Percentiles rank a stretch among this genome's conserved stretches.
Conservation (phyloP, 2,113 vertebrate genomes). For the Chelonoidis abingdonii region DNA sequence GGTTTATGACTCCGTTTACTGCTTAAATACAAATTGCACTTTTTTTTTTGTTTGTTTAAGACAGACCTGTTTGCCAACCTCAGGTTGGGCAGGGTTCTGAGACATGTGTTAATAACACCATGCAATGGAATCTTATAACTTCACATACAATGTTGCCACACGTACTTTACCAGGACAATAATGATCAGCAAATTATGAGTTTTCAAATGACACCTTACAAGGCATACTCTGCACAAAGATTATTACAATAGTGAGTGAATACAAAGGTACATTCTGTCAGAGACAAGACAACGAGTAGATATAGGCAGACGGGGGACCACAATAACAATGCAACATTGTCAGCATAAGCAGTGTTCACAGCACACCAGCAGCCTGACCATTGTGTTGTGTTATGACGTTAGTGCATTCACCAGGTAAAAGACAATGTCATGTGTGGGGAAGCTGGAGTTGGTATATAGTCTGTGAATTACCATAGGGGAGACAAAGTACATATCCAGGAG, state of each 20-base stretch:
- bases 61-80: neutral
- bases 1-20: too few relatives aligned
- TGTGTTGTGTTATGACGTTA: neutral
- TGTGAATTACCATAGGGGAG: fast-evolving
- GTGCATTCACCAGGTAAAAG: neutral
- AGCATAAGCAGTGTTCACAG: neutral
- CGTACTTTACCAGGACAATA: neutral
- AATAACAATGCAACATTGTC: slow-evolving; percentile 20
- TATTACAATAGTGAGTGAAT: neutral
- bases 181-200: neutral
- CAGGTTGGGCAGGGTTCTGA: neutral
- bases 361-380: neutral
- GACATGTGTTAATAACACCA: neutral
- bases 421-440: neutral
- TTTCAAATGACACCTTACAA: neutral
- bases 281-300: neutral
- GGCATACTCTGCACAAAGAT: neutral
- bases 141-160: neutral
- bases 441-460: fast-evolving
- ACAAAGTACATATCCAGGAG: neutral
- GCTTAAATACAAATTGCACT: too few relatives aligned
- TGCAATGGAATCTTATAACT: neutral
- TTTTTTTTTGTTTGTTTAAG: too few relatives aligned
- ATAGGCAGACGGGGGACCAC: neutral
- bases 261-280: neutral